Evolutionary conservation across 2,113 vertebrate species (phyloP).

Genomic region (Lophochroa leadbeateri): DNA sequence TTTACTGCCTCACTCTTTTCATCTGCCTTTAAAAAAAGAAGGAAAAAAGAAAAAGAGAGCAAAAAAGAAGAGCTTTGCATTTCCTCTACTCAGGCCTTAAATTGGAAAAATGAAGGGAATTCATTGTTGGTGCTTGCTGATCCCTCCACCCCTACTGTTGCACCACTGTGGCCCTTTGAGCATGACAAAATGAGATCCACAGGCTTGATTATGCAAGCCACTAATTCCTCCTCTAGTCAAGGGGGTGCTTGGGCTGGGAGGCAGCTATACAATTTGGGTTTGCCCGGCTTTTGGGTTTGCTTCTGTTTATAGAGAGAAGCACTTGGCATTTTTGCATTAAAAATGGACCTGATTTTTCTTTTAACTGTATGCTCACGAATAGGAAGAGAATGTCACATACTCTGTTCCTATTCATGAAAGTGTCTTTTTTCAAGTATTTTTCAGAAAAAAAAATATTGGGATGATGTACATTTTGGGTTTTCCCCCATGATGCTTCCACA

Average conservation of each 20-base stretch:
- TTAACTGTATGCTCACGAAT: background rate
- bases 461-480: background rate
- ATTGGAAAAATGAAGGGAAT: slow-evolving; percentile 48
- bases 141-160: slow-evolving; percentile 55
- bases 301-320: slow-evolving; percentile 15
- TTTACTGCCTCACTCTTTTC: slow-evolving; percentile 8
- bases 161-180: slow-evolving; percentile 41
- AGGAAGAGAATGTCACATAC: background rate
- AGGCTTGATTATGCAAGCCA: slow-evolving; percentile 48
- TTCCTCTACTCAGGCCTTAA: slow-evolving; percentile 36
- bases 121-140: slow-evolving; percentile 41
- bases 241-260: background rate
- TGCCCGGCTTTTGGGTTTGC: background rate
- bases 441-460: background rate
- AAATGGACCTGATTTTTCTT: background rate
- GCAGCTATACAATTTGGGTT: background rate
- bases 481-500: background rate
- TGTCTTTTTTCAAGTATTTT: background rate
- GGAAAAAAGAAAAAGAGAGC: background rate
- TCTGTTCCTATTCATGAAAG: background rate
- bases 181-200: slow-evolving; percentile 54
- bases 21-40: background rate
- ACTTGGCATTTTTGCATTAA: background rate
- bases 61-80: slow-evolving; percentile 35
- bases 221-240: slow-evolving; percentile 28